Evolutionary conservation across 2,797 vertebrate genomes (phyloP), one percentile per base, ranked within the genome.

Genomic region (Darevskia nairensis): DNA sequence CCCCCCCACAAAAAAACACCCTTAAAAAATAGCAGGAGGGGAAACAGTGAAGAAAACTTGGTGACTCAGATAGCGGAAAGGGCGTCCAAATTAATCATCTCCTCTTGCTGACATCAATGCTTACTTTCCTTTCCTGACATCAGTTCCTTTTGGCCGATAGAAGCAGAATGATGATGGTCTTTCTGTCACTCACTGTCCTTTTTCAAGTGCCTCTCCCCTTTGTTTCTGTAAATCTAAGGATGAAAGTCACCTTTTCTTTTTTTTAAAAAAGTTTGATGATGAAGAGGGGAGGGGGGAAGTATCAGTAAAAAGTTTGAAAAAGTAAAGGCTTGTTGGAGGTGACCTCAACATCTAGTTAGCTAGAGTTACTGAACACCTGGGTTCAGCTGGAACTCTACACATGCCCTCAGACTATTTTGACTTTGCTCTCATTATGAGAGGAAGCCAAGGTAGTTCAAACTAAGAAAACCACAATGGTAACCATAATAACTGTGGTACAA

Each of bases 131-230:
- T 79, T 55, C 61, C 76, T 79, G 21, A n/a, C 23, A 85, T 46
- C 75, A 32, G 41, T 78, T 86, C 75, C 41, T 86, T 78, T 79
- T 86, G n/a, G 41, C 61, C 76, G 39, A 35, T 35, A 35, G n/a
- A n/a, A n/a, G 27, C 64, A 82, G 41, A 69, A 69, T 19, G 13
- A 27, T 39, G 39, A 69, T 9, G 81, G 27, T 82, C 66, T 21
- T 69, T 19, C 32, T 68, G 61, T 82, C 81, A 82, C 27, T 82
- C 81, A 68, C 61, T 82, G 61, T 68, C 80, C 64, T 82, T 66
- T 39, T 15, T 27, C 39, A 82, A 44, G 27, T 10, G 41, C 17
- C 13, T 69, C n/a, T 11, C 27, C 80, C 9, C 11, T 39, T 41
- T 19, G 55, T 44, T 44, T 27, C 61, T 69, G 13, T 68, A 46